Conservation (phyloP, 2,888 invertebrate genomes). For the Diadegma fenestrale region DNA sequence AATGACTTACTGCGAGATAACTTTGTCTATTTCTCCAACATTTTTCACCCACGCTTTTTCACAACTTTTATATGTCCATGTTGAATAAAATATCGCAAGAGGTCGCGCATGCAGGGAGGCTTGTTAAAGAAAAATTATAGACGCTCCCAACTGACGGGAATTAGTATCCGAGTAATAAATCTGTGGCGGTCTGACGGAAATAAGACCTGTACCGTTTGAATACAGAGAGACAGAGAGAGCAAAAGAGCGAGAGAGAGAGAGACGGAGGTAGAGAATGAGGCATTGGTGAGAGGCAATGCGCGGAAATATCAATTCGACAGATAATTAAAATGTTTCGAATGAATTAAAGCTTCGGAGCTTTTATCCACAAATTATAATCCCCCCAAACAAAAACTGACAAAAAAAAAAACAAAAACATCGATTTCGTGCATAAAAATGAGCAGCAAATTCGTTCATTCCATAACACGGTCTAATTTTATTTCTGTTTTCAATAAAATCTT, state of each 20-base stretch:
- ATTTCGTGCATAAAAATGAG: background rate
- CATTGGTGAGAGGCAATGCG: background rate
- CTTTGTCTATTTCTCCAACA: background rate
- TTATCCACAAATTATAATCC: background rate
- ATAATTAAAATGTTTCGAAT: slow-evolving; percentile 20
- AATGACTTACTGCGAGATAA: slow-evolving; percentile 6
- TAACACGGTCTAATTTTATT: background rate
- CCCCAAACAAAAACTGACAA: background rate
- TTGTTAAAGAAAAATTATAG: slow-evolving; percentile 40
- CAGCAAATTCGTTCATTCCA: background rate
- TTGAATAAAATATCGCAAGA: slow-evolving; percentile 1
- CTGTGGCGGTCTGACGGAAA: slow-evolving; percentile 42
- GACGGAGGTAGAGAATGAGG: background rate
- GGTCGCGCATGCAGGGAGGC: slow-evolving; percentile 7
- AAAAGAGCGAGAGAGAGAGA: background rate
- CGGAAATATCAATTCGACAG: slow-evolving; percentile 30
- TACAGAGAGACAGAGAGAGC: background rate
- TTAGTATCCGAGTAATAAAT: slow-evolving; percentile 41
- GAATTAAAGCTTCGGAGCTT: slow-evolving; percentile 2
- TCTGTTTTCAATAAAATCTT: background rate
- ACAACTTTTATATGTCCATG: too few relatives aligned
- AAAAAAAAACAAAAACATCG: background rate
- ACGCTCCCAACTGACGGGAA: slow-evolving; percentile 41
- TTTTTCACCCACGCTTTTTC: slow-evolving; percentile 1
- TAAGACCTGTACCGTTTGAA: slow-evolving; percentile 29